Percentiles rank a stretch among this genome's conserved stretches.
Conservation (phyloP, 2,797 vertebrate species). For the Cryptoprocta ferox region DNA sequence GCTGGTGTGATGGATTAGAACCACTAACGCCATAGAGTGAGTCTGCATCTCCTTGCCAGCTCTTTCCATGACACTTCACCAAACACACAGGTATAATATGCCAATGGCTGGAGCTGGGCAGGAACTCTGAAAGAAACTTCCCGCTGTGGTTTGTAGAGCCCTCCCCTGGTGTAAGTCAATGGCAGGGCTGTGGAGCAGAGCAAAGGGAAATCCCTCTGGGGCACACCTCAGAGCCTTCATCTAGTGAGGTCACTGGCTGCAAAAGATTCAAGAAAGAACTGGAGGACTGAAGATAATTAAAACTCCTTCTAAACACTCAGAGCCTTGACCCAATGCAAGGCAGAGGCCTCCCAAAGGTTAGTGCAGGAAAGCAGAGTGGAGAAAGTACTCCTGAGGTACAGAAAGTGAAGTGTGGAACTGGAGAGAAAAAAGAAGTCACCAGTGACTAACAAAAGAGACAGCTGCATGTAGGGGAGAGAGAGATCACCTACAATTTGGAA, state of each 20-base stretch:
- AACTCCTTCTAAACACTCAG: neutral
- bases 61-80: neutral
- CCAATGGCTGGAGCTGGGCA: neutral
- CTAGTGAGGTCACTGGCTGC: neutral
- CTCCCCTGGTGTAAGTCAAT: neutral
- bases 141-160: neutral
- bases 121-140: neutral
- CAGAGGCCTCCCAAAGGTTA: neutral
- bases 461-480: neutral
- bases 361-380: neutral
- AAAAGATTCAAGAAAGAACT: neutral
- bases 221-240: neutral
- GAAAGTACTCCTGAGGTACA: neutral
- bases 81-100: neutral
- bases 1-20: neutral
- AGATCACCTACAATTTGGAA: neutral
- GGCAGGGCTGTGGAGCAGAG: neutral
- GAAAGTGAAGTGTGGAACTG: neutral
- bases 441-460: neutral
- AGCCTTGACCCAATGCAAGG: neutral
- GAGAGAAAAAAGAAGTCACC: neutral
- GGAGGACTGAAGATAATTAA: neutral
- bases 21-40: neutral
- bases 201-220: neutral
- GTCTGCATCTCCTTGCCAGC: neutral